Evolutionary conservation across 2,113 vertebrate genomes (phyloP), one percentile per base, ranked within the genome.

Genomic region (Psittacula cyanocephala): DNA sequence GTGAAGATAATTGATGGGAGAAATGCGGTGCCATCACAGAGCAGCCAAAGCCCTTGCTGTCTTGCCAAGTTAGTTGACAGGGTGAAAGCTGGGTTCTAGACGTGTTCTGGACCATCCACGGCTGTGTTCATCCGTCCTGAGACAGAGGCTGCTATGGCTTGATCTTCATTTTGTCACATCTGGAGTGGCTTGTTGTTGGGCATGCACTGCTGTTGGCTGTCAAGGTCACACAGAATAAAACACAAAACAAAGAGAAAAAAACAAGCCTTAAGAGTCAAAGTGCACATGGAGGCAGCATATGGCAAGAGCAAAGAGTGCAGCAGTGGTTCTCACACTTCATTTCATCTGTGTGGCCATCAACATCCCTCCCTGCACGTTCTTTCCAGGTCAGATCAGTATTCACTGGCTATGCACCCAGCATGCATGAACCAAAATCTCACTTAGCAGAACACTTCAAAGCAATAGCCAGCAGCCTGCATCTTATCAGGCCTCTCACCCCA

Each of bases 341-440:
- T 43, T 41, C 44, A 31, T 55, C 62, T 68, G 24, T 31, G 37
- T 47, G 20, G 59, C 59, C 33, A 5, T 53, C 7, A 3, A 57
- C n/a, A 23, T 76, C 28, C 29, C 16, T 83, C 41, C 41, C 41
- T 67, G 76, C 16, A 7, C 0, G 1, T 24, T 55, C 70, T 70
- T 33, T 25, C 22, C 43, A 43, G 49, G 19, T 59, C 69, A 37
- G 37, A 71, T 52, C n/a, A 44, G 64, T 7, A 4, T 31, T 53
- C 19, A 7, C 62, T 87, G 50, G 47, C 67, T 60, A 1, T 44
- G 31, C 10, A 17, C 12, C 52, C 43, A 18, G 10, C 0, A 0
- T 62, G n/a, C n/a, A 35, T 19, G 52, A 81, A 2, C 46, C 7
- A 1, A 41, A 63, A 50, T 52, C 8, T 63, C 41, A 50, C 55